Conservation (phyloP, 2,113 vertebrate genomes). For the Propithecus coquereli region DNA sequence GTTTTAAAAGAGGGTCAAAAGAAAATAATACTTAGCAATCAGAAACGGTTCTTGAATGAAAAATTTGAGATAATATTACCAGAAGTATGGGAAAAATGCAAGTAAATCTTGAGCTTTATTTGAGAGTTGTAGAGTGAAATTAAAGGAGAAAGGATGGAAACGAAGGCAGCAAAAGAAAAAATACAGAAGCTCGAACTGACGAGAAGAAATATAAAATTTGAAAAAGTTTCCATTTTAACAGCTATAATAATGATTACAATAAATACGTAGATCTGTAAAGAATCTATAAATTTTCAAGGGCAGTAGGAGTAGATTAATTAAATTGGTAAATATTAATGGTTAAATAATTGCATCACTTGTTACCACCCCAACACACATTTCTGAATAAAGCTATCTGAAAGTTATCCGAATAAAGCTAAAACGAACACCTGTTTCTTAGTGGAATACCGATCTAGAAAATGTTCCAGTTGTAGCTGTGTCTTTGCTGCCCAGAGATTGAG, state of each 20-base stretch:
- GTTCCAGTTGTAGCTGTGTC: neutral
- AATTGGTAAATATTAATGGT: conserved; percentile 12
- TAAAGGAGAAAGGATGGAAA: neutral
- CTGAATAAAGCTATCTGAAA: neutral
- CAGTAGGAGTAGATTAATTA: neutral
- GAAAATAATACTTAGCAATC: conserved; percentile 27
- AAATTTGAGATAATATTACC: conserved; percentile 19
- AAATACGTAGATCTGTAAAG: conserved; percentile 6
- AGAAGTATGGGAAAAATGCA: neutral
- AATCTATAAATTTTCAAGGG: neutral
- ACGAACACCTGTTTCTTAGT: neutral
- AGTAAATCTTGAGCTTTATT: conserved; percentile 29
- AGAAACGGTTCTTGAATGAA: conserved; percentile 42
- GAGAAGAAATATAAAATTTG: neutral
- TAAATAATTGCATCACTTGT: neutral
- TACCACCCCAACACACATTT: neutral
- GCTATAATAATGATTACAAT: neutral
- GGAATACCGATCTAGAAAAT: neutral
- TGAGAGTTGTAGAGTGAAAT: conserved; percentile 33
- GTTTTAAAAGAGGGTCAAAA: neutral
- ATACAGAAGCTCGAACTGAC: neutral
- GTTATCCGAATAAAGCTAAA: conserved; percentile 23
- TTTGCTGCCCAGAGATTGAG: neutral
- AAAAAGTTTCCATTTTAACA: neutral
- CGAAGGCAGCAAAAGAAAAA: neutral